Conservation (phyloP, 2,797 vertebrate genomes). For the Alca torda region DNA sequence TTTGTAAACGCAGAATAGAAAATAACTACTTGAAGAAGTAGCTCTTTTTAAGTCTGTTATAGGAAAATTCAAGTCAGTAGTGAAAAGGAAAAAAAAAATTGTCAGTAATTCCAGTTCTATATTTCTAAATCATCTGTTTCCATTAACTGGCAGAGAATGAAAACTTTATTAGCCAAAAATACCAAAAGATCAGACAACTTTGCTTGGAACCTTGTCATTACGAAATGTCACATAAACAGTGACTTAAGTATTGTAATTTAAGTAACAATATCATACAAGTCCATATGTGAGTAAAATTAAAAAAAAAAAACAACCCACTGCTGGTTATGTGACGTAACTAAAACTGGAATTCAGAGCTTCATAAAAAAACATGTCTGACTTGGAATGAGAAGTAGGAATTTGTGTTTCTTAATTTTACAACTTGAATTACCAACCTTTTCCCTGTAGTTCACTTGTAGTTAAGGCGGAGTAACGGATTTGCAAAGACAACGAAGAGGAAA, state of each 20-base stretch:
- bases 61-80: neutral
- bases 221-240: neutral
- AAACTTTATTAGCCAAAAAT: neutral
- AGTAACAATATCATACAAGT: neutral
- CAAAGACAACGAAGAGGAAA: neutral
- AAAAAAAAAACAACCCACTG: neutral
- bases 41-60: neutral
- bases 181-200: neutral
- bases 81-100: neutral
- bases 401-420: neutral
- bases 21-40: neutral
- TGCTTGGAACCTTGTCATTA: neutral
- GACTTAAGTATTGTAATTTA: neutral
- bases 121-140: neutral
- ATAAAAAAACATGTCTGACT: neutral
- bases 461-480: neutral
- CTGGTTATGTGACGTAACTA: neutral
- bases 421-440: neutral
- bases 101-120: neutral
- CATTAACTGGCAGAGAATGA: neutral
- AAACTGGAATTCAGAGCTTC: neutral
- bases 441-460: neutral
- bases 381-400: neutral
- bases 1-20: accelerated
- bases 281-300: neutral